Evolutionary conservation across 2,888 invertebrate genomes (phyloP).

Genomic region (Koerneria pararmatus): DNA sequence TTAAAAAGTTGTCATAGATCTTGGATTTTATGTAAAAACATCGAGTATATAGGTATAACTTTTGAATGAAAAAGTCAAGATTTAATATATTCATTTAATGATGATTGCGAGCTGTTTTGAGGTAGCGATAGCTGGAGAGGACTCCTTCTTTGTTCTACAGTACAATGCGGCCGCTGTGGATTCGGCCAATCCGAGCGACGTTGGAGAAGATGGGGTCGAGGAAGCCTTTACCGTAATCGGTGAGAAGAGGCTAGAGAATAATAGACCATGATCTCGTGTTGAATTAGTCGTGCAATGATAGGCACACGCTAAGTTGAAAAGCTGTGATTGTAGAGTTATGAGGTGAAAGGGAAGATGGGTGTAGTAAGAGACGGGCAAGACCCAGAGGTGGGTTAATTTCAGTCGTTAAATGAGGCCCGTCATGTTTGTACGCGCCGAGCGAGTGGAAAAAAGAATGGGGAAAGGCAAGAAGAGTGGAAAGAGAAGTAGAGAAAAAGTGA

Average conservation of each 20-base stretch:
- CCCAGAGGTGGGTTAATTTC: no score
- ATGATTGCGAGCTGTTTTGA: not conserved
- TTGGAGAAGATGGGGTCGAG: slow-evolving; percentile 87
- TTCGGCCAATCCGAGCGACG: slow-evolving; percentile 71
- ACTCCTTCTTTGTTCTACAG: slow-evolving; percentile 86
- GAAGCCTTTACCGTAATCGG: slow-evolving; percentile 77
- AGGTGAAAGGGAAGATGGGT: not conserved
- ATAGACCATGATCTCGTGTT: no score
- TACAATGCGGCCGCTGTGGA: slow-evolving; percentile 81
- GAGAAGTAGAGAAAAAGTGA: no score
- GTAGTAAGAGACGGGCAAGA: no score
- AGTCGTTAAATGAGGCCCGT: no score
- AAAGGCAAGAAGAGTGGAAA: no score
- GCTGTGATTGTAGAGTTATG: no score
- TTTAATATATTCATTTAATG: not conserved
- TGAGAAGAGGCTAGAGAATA: slow-evolving; percentile 15
- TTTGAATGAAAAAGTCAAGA: not conserved
- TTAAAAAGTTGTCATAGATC: not conserved
- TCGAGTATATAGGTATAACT: not conserved
- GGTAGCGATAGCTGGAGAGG: slow-evolving; percentile 86
- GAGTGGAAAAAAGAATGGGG: no score
- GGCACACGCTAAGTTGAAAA: no score
- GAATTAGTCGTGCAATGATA: no score
- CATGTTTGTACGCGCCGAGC: no score
- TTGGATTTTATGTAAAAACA: not conserved